These are phyloP conservation scores for Lophura nycthemera DNA, from an alignment of 2,113 vertebrate genomes.

Conservation along the genomic window DNA sequence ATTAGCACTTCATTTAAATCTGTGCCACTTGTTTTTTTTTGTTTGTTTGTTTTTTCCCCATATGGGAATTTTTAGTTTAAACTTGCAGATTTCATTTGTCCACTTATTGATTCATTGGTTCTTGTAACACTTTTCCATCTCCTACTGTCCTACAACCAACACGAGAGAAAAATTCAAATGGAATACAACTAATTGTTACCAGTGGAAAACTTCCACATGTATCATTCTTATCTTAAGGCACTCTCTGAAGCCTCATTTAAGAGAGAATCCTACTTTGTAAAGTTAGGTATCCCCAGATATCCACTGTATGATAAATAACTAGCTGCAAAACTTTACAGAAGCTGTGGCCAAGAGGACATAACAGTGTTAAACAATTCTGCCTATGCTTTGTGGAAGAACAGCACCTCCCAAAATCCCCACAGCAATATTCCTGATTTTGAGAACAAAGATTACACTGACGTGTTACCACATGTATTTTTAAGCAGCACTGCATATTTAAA, in stretches of 20 bases:
- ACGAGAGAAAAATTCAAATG: not conserved
- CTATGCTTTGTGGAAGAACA: not conserved
- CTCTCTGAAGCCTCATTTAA: not conserved
- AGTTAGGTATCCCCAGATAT: not conserved
- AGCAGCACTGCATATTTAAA: not conserved
- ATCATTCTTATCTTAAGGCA: not conserved
- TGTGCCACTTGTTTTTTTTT: not conserved
- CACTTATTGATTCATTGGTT: not conserved
- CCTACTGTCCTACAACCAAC: not conserved
- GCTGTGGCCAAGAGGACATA: not conserved
- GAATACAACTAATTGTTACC: not conserved
- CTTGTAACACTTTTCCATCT: not conserved
- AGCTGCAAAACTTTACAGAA: not conserved
- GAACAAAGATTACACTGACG: slow-evolving; percentile 16
- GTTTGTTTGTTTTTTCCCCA: too few relatives aligned
- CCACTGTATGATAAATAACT: not conserved
- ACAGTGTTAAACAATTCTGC: not conserved
- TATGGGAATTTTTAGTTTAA: not conserved
- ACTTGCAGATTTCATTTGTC: not conserved
- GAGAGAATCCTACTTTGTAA: not conserved
- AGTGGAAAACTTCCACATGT: not conserved
- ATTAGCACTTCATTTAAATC: not conserved
- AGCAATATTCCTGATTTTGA: not conserved
- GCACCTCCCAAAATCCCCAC: not conserved
- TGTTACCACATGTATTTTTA: slow-evolving; percentile 43